Evolutionary conservation across 2,113 vertebrate genomes (phyloP).

Genomic region (Pantherophis guttatus): DNA sequence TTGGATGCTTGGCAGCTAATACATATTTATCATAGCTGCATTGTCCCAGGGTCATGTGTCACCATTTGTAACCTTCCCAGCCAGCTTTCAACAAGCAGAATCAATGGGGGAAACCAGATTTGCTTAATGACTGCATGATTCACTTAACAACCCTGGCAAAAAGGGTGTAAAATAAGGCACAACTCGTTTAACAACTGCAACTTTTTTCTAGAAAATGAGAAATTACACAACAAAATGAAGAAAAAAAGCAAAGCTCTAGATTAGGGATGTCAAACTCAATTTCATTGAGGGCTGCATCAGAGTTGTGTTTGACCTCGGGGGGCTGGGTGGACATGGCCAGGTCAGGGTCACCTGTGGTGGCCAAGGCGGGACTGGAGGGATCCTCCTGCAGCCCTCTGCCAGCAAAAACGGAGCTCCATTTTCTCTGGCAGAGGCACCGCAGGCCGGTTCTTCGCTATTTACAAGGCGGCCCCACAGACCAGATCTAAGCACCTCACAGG

Average conservation of each 20-base stretch:
- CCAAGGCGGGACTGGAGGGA: no score
- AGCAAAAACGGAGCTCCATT: no score
- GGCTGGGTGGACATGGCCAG: no score
- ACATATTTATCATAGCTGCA: background rate
- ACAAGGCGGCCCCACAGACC: no score
- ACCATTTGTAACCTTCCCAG: background rate
- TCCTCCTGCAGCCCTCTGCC: no score
- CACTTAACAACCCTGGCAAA: background rate
- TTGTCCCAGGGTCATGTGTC: background rate
- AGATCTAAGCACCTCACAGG: no score
- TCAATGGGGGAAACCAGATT: background rate
- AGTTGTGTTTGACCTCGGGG: no score
- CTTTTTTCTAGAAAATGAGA: background rate
- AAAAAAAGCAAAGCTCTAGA: background rate
- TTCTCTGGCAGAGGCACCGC: no score
- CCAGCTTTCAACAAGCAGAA: background rate
- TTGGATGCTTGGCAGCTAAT: background rate
- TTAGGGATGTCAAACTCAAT: no score
- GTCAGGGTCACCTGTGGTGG: no score
- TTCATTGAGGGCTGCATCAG: no score
- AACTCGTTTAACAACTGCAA: background rate
- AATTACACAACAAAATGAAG: background rate
- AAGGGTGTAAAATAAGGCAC: background rate
- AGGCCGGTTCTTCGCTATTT: no score
- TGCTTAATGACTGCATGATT: background rate